Conservation (phyloP, 1,140 invertebrate genomes). For the Drosophila lowei region DNA sequence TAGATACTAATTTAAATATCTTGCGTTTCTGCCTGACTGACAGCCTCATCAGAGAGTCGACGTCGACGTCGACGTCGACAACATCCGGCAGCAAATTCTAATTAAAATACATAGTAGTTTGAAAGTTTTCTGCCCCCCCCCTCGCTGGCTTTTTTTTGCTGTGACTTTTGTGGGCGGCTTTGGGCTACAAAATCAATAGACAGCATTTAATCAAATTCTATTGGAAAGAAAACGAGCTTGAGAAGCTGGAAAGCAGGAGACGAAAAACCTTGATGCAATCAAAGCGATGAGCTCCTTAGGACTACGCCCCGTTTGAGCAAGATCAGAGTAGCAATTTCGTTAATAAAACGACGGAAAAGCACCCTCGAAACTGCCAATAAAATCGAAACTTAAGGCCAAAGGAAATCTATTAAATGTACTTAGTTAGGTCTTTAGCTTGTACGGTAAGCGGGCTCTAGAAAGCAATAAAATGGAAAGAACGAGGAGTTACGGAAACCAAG, state of each 20-base stretch:
- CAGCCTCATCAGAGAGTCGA: slow-evolving; percentile 16
- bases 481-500: no score
- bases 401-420: slow-evolving; percentile 3
- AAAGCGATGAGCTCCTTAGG: slow-evolving; percentile 43
- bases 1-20: slow-evolving; percentile 72
- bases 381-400: slow-evolving; percentile 38
- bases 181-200: slow-evolving; percentile 70
- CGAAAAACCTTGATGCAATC: slow-evolving; percentile 60
- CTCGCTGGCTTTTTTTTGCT: slow-evolving; percentile 1
- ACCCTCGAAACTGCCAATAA: slow-evolving; percentile 41
- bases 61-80: slow-evolving; percentile 13
- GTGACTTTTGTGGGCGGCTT: slow-evolving; percentile 50
- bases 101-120: slow-evolving; percentile 68
- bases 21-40: slow-evolving; percentile 44
- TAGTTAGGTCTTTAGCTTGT: background rate
- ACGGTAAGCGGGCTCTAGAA: background rate
- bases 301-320: slow-evolving; percentile 20
- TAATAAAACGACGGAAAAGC: slow-evolving; percentile 54
- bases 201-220: slow-evolving; percentile 72
- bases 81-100: slow-evolving; percentile 54
- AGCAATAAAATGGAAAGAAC: background rate
- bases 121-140: slow-evolving; percentile 53
- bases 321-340: slow-evolving; percentile 56
- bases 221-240: slow-evolving; percentile 49
- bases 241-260: slow-evolving; percentile 6